Percentiles rank a stretch among this genome's conserved stretches.
phyloP scores from a whole-genome alignment of 2,113 vertebrate species.

The Sebastes schlegelii region DNA sequence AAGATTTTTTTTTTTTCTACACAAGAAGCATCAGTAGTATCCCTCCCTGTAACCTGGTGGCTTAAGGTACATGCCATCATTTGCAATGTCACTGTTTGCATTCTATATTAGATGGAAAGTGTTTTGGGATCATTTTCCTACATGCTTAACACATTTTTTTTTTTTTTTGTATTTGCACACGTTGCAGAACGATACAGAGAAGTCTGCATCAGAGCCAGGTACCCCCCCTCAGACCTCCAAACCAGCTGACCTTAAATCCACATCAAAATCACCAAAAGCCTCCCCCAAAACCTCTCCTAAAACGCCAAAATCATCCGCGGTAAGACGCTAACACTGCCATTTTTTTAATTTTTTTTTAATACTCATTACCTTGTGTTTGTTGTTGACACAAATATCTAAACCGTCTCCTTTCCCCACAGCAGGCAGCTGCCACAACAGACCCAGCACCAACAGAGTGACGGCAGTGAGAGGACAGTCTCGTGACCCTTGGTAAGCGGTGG shows the following conservation, averaged over 20 bases:
- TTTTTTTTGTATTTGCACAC: not conserved
- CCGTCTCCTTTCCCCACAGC: conserved; percentile 19
- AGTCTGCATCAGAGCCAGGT: conserved; percentile 75
- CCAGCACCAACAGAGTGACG: conserved; percentile 76
- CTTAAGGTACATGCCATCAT: not conserved
- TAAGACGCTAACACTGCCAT: conserved; percentile 3
- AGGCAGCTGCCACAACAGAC: conserved; percentile 67
- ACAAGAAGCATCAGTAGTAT: not conserved
- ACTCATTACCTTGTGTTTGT: not conserved
- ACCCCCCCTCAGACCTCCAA: conserved; percentile 73
- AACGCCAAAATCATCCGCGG: conserved; percentile 60
- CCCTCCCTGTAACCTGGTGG: not conserved
- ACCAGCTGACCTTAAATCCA: conserved; percentile 56
- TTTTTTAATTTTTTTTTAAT: not conserved
- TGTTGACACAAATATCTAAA: not conserved
- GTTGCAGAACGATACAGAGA: conserved; percentile 78
- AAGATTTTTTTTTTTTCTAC: not conserved
- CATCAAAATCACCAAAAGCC: conserved; percentile 66
- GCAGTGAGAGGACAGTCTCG: conserved; percentile 43
- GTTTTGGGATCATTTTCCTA: not conserved
- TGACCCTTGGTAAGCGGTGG: conserved; percentile 76
- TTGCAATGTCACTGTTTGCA: not conserved
- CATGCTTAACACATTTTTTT: not conserved
- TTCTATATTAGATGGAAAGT: not conserved
- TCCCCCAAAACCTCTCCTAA: conserved; percentile 69